Base-by-base conservation (phyloP, 2,888 invertebrate genomes). In the Alentia gelatinosa region DNA sequence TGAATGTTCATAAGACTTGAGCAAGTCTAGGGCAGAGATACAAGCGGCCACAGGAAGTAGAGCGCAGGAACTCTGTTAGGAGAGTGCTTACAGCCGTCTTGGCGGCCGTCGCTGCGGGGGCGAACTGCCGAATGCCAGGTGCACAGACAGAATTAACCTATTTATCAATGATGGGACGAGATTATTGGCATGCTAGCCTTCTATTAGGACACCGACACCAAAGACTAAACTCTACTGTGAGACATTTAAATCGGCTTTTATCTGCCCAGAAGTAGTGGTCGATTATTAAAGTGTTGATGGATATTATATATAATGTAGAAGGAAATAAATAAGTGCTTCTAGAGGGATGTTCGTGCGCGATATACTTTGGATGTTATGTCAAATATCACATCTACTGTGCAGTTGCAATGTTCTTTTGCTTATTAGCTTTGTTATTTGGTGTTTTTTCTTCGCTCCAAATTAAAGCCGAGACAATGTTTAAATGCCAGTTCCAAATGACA, bases 361-460 rank as follows among this genome's bases (percentile, higher is more conserved):
- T n/a, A 19, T 56, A 56, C n/a, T n/a, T n/a, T n/a, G n/a, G n/a
- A 56, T 56, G 56, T 56, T 56, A 56, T 56, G 19, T 56, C 56
- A 56, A 4, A n/a, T 56, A 56, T 56, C 56, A 4, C n/a, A 56
- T 68, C 33, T 68, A 68, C n/a, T 26, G 68, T 68, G 26, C 26
- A 12, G 68, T 68, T 30, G n/a, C 4, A 68, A 30, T 12, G 68
- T n/a, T 68, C 30, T 68, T 19, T 68, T 26, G 68, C 3, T 68
- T 26, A 68, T 68, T 68, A 68, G 68, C 68, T 68, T 68, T 68
- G 68, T 68, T 68, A 68, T 68, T 68, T 68, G 68, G 12, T 30
- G 1, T 30, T 68, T 68, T 68, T 68, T 26, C 68, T 15, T 3
- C 15, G 15, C 12, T 26, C 68, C 68, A 68, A 68, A 68, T 68